Evolutionary conservation across 1,140 invertebrate genomes (phyloP), one percentile per base, ranked within the genome.

Genomic region (Bombus turneri): DNA sequence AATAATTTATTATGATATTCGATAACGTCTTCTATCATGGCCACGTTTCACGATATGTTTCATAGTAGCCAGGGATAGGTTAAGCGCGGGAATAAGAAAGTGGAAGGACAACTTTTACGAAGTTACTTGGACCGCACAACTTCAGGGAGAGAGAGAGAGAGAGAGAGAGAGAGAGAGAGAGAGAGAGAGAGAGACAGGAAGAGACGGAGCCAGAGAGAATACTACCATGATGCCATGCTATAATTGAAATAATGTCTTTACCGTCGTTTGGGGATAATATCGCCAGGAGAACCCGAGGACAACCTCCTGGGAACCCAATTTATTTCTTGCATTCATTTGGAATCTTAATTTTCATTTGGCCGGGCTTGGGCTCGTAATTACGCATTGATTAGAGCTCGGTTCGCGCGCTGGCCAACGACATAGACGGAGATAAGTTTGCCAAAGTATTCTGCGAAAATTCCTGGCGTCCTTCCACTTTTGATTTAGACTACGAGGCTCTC

Each of bases 301-400:
- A 64, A 75, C 47, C 78, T 77, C 37, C 31, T 76, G 34, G 69
- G 47, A 80, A 78, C 82, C 83, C 79, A 90, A 90, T 90, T 90
- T 90, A 90, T 90, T 90, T 90, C 88, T 90, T 87, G 88, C 88
- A 90, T 90, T 90, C 86, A 90, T 90, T 87, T 86, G 75, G 86
- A 90, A 86, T 90, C 79, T 90, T 90, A 87, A 90, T 90, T 90
- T 90, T 90, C 89, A 86, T 87, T 90, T 73, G 82, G 79, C 66
- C 39, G 73, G 53, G 47, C 59, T 18, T 15, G 37, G 79, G 77
- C 79, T 79, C 41, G 78, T 90, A 90, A 90, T 90, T 90, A 90
- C 88, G 79, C 88, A 89, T 90, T 87, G 88, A 90, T 89, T 81
- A 87, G 37, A 9, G 71, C 28, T 34, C 28, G 37, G 59, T 59